phyloP scores from a whole-genome alignment of 1,140 invertebrate species.

The Cheumatopsyche charites region DNA sequence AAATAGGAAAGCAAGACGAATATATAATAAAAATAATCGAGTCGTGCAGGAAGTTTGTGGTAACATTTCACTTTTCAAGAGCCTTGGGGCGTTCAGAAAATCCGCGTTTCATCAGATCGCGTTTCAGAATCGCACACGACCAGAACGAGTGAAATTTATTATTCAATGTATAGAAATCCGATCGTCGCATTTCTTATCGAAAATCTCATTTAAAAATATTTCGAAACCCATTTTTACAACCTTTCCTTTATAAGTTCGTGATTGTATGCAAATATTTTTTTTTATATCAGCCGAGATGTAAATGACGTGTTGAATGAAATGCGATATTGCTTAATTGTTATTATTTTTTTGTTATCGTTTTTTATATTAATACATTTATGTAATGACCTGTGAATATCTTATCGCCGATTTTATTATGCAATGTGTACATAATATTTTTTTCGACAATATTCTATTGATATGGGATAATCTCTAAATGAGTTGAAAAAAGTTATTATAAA shows the following conservation, averaged over 20 bases:
- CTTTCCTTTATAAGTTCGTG: too few species aligned
- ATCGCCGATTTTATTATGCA: constrained; percentile 1
- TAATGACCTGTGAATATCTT: constrained; percentile 15
- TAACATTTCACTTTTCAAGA: constrained; percentile 14
- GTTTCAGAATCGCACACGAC: not conserved
- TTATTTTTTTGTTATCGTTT: not conserved
- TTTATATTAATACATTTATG: constrained; percentile 13
- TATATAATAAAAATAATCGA: too few species aligned
- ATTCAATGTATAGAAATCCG: not conserved
- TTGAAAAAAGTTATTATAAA: too few species aligned
- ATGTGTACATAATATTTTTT: not conserved
- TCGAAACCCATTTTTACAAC: too few species aligned
- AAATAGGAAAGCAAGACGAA: too few species aligned
- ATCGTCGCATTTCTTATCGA: not conserved
- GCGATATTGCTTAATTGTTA: constrained; percentile 3
- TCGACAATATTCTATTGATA: not conserved
- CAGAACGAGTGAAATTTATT: not conserved
- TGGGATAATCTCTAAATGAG: not conserved
- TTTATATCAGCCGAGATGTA: too few species aligned
- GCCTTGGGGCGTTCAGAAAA: constrained; percentile 1
- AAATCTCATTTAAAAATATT: too few species aligned
- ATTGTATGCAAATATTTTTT: too few species aligned
- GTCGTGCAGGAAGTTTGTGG: not conserved
- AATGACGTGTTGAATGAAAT: not conserved
- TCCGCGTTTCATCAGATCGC: not conserved